phyloP scores from a whole-genome alignment of 1,140 invertebrate genomes.

The Drosophila leontia region DNA sequence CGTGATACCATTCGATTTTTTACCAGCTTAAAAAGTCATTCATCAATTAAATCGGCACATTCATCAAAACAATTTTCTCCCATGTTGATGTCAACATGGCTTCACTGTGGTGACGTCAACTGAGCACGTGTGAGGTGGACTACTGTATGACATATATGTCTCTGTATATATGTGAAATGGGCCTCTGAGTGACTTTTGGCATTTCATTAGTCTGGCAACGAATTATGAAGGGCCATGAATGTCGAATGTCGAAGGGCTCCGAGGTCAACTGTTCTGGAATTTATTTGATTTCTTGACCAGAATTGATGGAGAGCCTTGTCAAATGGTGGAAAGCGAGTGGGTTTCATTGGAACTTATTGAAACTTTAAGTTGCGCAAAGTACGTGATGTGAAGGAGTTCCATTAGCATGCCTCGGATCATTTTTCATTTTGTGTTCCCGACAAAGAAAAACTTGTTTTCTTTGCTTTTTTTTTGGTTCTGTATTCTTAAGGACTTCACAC shows the following conservation, averaged over 20 bases:
- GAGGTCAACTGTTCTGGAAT: constrained; percentile 24
- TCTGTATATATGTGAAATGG: constrained; percentile 18
- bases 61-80: constrained; percentile 80
- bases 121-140: constrained; percentile 12
- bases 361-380: constrained; percentile 17
- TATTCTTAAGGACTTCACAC: constrained; percentile 53
- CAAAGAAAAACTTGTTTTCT: constrained; percentile 19
- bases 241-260: constrained; percentile 22
- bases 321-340: neutral
- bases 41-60: constrained; percentile 84
- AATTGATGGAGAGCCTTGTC: constrained; percentile 7
- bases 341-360: constrained; percentile 18
- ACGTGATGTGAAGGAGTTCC: constrained; percentile 22
- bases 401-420: constrained; percentile 29
- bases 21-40: constrained; percentile 81
- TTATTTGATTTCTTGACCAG: constrained; percentile 34
- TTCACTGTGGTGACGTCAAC: constrained; percentile 51
- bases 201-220: constrained; percentile 43
- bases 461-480: neutral
- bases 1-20: constrained; percentile 44
- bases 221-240: constrained; percentile 41
- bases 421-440: constrained; percentile 37
- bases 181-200: constrained; percentile 30
- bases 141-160: constrained; percentile 25
- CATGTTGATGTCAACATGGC: constrained; percentile 69